Percentiles rank a stretch among this genome's conserved stretches.
These are phyloP conservation scores for Pseudomyrmex dendroicus DNA, from an alignment of 1,140 invertebrate genomes.

Conservation along the genomic window DNA sequence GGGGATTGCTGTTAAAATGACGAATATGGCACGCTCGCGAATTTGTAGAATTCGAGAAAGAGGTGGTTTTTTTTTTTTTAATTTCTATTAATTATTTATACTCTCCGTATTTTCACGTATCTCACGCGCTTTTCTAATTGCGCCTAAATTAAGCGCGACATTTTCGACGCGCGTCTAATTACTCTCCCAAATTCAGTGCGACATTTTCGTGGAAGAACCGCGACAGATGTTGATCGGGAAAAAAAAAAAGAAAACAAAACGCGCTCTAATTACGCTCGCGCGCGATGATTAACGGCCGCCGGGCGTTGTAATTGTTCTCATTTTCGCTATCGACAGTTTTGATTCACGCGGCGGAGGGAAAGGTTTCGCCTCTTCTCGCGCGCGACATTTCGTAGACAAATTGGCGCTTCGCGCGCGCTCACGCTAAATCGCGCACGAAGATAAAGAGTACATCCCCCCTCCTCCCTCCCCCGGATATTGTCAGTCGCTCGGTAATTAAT, in stretches of 20 bases:
- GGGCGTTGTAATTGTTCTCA: conserved; percentile 53
- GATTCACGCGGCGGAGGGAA: conserved; percentile 1
- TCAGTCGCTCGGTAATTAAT: conserved; percentile 60
- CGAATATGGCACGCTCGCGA: background rate
- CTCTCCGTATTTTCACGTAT: too few species aligned
- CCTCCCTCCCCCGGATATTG: background rate
- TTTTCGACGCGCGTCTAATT: background rate
- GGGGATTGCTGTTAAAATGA: background rate
- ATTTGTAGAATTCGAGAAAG: background rate
- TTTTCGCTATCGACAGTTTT: conserved; percentile 47
- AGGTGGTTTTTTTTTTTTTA: background rate
- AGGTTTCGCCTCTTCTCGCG: conserved; percentile 15
- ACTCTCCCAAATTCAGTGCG: conserved; percentile 4
- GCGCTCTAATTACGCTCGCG: conserved; percentile 47
- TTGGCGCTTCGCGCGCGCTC: conserved; percentile 18
- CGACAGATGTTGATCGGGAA: background rate
- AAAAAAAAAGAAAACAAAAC: background rate
- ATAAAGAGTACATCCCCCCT: conserved; percentile 14
- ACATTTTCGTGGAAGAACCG: background rate
- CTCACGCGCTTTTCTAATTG: background rate
- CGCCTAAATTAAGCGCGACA: conserved; percentile 5
- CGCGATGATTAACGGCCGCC: conserved; percentile 19
- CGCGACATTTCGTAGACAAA: conserved; percentile 52
- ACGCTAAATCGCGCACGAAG: conserved; percentile 47
- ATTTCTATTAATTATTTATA: background rate